Conservation (phyloP, 64 coral and sea anemone genomes). For the Dendronephthya gigantea region DNA sequence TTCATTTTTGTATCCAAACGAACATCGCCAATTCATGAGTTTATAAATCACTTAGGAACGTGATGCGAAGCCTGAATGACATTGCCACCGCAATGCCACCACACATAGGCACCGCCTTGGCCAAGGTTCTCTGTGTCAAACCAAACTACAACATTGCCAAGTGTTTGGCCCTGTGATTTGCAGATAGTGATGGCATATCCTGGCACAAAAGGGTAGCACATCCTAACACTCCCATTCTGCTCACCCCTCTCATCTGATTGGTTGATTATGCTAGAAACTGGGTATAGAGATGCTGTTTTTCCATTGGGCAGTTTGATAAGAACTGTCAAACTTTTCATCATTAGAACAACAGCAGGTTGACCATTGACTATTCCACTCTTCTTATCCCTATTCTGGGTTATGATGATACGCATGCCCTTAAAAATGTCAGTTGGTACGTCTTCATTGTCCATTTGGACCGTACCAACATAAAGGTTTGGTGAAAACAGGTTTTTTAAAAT, state of each 20-base stretch:
- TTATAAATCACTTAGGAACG: background rate
- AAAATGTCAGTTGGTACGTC: background rate
- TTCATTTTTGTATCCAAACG: too few species aligned
- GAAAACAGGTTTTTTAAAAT: background rate
- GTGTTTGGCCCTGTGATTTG: too few species aligned
- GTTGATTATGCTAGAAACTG: background rate
- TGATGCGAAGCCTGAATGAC: background rate
- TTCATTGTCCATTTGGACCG: background rate
- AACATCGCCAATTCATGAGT: too few species aligned
- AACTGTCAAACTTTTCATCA: background rate
- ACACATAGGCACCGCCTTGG: conserved; percentile 7
- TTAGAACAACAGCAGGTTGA: background rate
- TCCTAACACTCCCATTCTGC: background rate
- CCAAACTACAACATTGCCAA: conserved; percentile 21
- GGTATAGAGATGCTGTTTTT: background rate
- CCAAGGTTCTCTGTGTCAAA: conserved; percentile 14
- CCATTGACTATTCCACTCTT: conserved; percentile 17
- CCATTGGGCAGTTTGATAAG: conserved; percentile 4
- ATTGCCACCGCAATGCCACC: conserved; percentile 6
- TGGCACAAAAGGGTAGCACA: conserved; percentile 22
- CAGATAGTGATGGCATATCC: conserved; percentile 12
- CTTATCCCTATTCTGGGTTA: conserved; percentile 19
- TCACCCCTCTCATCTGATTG: background rate
- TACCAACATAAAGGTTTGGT: background rate
- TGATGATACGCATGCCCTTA: background rate